phyloP scores from a whole-genome alignment of 2,113 vertebrate species.

The Dryoscopus gambensis region DNA sequence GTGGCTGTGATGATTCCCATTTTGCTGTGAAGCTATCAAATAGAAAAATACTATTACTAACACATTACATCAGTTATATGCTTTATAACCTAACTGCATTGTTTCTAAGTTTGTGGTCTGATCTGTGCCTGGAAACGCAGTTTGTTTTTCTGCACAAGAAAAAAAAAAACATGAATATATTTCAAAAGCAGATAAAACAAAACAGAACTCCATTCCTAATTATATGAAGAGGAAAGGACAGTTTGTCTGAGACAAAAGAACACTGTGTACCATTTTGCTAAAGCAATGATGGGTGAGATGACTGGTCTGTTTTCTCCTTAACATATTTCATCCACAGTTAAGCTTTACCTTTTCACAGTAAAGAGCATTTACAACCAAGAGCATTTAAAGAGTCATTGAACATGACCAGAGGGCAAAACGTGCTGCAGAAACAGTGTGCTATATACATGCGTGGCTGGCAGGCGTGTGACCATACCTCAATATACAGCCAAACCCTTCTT shows the following conservation, averaged over 20 bases:
- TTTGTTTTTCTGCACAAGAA: not conserved
- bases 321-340: not conserved
- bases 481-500: not conserved
- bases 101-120: not conserved
- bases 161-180: not conserved
- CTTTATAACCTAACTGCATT: not conserved
- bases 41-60: not conserved
- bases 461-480: not conserved
- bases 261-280: not conserved
- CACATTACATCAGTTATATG: not conserved
- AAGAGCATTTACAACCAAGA: not conserved
- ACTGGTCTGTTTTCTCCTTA: not conserved
- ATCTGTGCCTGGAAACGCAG: not conserved
- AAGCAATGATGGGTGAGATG: not conserved
- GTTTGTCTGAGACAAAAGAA: not conserved
- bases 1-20: not conserved
- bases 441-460: rapidly evolving
- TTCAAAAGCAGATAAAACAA: not conserved
- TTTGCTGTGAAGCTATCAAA: not conserved
- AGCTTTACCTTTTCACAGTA: not conserved
- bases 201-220: not conserved
- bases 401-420: not conserved
- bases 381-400: not conserved
- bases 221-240: not conserved
- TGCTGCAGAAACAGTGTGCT: not conserved